Conservation (phyloP, 2,113 vertebrate genomes). For the Chroicocephalus ridibundus region DNA sequence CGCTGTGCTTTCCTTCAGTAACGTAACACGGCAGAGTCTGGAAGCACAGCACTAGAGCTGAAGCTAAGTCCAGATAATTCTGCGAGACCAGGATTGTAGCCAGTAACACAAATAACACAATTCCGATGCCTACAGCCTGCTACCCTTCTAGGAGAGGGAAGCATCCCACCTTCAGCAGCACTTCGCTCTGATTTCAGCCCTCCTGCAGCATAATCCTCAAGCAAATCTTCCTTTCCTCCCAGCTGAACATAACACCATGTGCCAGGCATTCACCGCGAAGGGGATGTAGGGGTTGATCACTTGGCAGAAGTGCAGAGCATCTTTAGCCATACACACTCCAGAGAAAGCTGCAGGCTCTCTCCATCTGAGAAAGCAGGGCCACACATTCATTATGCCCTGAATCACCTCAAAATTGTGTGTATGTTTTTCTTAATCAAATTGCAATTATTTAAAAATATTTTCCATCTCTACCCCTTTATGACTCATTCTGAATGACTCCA, state of each 20-base stretch:
- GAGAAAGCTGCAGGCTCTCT: not conserved
- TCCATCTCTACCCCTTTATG: not conserved
- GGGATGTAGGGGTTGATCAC: not conserved
- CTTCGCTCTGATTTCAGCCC: not conserved
- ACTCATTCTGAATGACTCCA: not conserved
- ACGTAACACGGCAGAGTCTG: not conserved
- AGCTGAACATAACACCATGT: accelerated
- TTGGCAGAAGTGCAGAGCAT: not conserved
- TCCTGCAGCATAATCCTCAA: not conserved
- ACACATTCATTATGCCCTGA: not conserved
- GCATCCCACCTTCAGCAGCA: not conserved
- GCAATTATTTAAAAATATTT: not conserved
- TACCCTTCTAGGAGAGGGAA: not conserved
- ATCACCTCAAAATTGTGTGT: not conserved
- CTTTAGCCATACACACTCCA: not conserved
- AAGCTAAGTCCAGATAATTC: not conserved
- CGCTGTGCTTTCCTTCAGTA: not conserved
- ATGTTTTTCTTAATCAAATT: not conserved
- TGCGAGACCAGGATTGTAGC: not conserved
- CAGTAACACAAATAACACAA: not conserved
- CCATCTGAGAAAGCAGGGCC: not conserved
- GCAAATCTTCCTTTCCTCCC: not conserved
- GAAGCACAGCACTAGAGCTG: not conserved
- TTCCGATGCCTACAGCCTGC: not conserved
- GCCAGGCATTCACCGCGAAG: too few relatives aligned